Evolutionary conservation across 1,140 invertebrate species (phyloP).

Genomic region (Heliothis virescens): DNA sequence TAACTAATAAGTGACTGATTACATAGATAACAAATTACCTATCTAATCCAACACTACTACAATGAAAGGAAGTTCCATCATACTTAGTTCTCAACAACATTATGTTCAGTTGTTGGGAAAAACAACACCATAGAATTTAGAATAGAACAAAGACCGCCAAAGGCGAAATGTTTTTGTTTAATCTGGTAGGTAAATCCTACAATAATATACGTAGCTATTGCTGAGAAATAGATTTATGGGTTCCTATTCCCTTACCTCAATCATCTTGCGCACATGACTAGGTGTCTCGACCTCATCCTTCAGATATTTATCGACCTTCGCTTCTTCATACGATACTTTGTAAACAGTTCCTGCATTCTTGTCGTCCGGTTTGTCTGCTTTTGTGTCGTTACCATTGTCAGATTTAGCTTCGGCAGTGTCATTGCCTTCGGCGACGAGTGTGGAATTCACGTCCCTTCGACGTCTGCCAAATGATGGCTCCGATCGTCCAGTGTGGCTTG

Average conservation of each 20-base stretch:
- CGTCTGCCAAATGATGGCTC: slow-evolving; percentile 93
- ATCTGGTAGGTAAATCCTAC: background rate
- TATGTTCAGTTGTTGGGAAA: too few relatives aligned
- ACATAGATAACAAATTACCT: too few relatives aligned
- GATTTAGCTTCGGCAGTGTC: slow-evolving; percentile 71
- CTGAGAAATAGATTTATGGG: background rate
- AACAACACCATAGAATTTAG: too few relatives aligned
- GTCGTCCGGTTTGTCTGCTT: slow-evolving; percentile 60
- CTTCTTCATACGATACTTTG: slow-evolving; percentile 80
- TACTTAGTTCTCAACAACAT: too few relatives aligned
- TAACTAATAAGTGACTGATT: too few relatives aligned
- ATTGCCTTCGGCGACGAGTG: slow-evolving; percentile 67
- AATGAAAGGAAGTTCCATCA: too few relatives aligned
- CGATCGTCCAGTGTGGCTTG: slow-evolving; percentile 89
- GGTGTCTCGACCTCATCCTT: slow-evolving; percentile 87
- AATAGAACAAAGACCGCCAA: too few relatives aligned
- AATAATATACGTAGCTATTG: background rate
- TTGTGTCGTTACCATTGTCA: slow-evolving; percentile 68
- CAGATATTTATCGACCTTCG: slow-evolving; percentile 81
- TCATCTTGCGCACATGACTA: slow-evolving; percentile 94
- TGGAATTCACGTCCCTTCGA: slow-evolving; percentile 87
- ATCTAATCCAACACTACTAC: too few relatives aligned
- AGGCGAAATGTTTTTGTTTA: too few relatives aligned
- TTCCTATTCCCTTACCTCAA: slow-evolving; percentile 87
- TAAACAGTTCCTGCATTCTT: slow-evolving; percentile 68